Conservation (phyloP, 2,113 vertebrate genomes). For the Datnioides undecimradiatus region DNA sequence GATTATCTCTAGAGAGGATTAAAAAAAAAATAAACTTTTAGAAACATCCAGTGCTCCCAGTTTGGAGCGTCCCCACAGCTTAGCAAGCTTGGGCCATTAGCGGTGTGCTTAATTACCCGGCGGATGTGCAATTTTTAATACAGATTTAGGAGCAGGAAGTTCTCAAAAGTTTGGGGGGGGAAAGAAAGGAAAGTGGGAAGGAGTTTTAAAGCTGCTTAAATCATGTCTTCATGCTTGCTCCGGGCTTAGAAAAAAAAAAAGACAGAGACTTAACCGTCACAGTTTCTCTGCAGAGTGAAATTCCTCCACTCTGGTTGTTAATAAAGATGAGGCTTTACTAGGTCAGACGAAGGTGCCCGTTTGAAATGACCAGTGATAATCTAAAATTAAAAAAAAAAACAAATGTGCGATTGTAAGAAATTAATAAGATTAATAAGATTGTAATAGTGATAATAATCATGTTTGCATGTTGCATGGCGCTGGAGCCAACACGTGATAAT, state of each 20-base stretch:
- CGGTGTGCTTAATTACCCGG: slow-evolving; percentile 43
- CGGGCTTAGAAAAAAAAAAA: slow-evolving; percentile 5
- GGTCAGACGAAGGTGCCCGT: neutral
- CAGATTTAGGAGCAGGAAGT: slow-evolving; percentile 36
- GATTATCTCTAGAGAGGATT: slow-evolving; percentile 24
- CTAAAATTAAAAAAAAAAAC: too few species aligned
- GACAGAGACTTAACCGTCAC: neutral
- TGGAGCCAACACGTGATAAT: neutral
- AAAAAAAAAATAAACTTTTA: too few species aligned
- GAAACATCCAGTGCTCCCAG: slow-evolving; percentile 31
- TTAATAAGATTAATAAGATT: neutral
- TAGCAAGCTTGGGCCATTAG: slow-evolving; percentile 22
- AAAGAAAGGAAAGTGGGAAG: slow-evolving; percentile 3
- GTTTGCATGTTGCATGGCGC: neutral
- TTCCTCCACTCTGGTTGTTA: neutral
- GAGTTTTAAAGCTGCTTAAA: slow-evolving; percentile 60
- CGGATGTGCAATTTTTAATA: slow-evolving; percentile 48
- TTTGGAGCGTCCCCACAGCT: slow-evolving; percentile 27
- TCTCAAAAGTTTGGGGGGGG: slow-evolving; percentile 26
- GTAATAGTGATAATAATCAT: too few species aligned
- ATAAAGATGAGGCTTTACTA: neutral
- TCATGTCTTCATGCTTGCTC: slow-evolving; percentile 12
- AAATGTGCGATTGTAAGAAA: neutral
- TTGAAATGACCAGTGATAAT: neutral
- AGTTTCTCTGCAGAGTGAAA: slow-evolving; percentile 12